Evolutionary conservation across 2,797 vertebrate genomes (phyloP), one percentile per base, ranked within the genome.

Genomic region (Bufotes viridis): DNA sequence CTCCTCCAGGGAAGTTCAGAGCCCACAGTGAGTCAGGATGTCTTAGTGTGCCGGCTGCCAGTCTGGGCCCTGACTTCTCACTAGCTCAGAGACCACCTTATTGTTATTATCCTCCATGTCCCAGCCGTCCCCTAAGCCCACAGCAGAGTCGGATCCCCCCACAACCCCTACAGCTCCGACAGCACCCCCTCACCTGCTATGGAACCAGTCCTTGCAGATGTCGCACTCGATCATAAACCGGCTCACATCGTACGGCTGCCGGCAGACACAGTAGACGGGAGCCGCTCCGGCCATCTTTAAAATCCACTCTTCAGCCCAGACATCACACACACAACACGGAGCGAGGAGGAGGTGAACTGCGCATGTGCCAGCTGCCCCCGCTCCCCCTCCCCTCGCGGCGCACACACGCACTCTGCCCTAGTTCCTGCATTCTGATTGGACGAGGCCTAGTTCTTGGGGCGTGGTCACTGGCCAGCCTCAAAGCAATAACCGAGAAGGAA

Each of bases 151-250:
- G 15, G 7, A 17, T 1, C 20, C 63, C 80, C 26, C 75, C 70
- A 2, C 0, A 22, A 26, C n/a, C 20, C 76, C 61, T 11, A 4
- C 22, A 15, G 1, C 10, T 15, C 10, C 12, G 2, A 22, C 63
- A 3, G 34, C 9, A 11, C 18, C 65, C 70, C 42, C 85, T 29
- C 86, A 90, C 98, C 97, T 98, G 97, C 98, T 97, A 91, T 98
- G 98, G 94, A 99, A 99, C 98, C 98, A 99, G 95, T 99, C 98
- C 94, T 99, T 98, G 96, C 98, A 99, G 92, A 96, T 96, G 94
- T 99, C 97, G 93, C 98, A 99, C 93, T 99, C 97, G 94, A 99
- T 99, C 98, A 99, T 98, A 94, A 99, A 99, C 96, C 97, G 97
- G 96, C 93, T 98, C 93, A 98, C 97, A 91, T 99, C 97, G 95